Conservation (phyloP, 2,888 invertebrate genomes). For the Idaea biselata region DNA sequence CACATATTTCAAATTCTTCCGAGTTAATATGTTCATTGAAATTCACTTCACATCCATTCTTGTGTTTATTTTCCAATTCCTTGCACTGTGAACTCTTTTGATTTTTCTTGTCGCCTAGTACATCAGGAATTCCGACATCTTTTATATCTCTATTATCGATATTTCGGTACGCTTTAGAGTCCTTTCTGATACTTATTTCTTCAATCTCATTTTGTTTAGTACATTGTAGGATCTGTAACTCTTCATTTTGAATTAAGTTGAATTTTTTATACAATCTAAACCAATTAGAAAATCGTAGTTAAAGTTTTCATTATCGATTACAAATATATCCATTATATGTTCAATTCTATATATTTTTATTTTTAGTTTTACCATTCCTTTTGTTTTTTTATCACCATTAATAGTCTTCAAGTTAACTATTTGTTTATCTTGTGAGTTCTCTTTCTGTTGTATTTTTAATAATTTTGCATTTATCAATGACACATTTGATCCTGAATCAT, state of each 20-base stretch:
- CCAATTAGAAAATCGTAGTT: constrained; percentile 33
- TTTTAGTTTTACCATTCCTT: background rate
- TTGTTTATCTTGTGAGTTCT: constrained; percentile 4
- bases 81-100: no score
- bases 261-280: constrained; percentile 28
- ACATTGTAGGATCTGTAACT: constrained; percentile 24
- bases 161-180: constrained; percentile 2
- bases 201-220: background rate
- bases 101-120: constrained; percentile 2
- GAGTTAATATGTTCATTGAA: no score
- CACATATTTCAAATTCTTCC: no score
- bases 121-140: constrained; percentile 3
- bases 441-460: constrained; percentile 14
- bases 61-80: background rate
- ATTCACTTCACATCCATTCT: no score
- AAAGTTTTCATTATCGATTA: constrained; percentile 22
- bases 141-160: no score
- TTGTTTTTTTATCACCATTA: constrained; percentile 7
- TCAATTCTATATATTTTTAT: background rate
- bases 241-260: no score
- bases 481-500: no score
- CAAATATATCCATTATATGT: background rate
- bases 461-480: constrained; percentile 36
- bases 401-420: constrained; percentile 5
- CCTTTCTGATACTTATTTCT: no score